Evolutionary conservation across 92 coral and sea anemone genomes (phyloP), one percentile per base, ranked within the genome.

Genomic region (Zoanthus sansibaricus): DNA sequence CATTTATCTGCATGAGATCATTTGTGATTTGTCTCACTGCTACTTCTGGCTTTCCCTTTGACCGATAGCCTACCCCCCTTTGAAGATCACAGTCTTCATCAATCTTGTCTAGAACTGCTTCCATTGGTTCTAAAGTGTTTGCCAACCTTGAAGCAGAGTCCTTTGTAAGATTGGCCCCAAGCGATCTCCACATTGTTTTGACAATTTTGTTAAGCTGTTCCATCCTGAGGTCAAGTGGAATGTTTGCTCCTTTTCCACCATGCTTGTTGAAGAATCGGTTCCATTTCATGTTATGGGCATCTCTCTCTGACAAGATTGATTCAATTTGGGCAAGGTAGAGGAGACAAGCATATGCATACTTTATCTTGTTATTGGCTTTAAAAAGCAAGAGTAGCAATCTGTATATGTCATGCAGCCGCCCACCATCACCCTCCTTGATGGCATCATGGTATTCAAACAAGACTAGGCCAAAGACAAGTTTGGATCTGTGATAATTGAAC

Each of bases 371-470:
- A 25, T 83, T 25, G 62, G 86, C 83, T 56, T 87, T 82, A 67
- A 49, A 91, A 14, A 91, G 51, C 61, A 91, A 71, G 64, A 87
- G 72, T 20, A 75, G 83, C 56, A 91, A 77, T 70, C 86, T 91
- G 82, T 91, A 88, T 18, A 91, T 13, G 87, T 91, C 89, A 84
- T 83, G 83, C 30, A 91, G 83, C 37, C 94, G 52, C 64, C 74
- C 94, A 42, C 87, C 94, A 84, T 91, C 94, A 15, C 94, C 91
- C 64, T 88, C 94, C 77, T 88, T 88, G 33, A 91, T 77, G 0
- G 91, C 91, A 69, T 91, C 94, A 69, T 83, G 69, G 79, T 58
- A 91, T 58, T 91, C 91, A 10, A 88, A 64, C 51, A 91, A 62
- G 48, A 80, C 82, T 33, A 91, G 77, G 72, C 92, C 94, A 84